Evolutionary conservation across 2,113 vertebrate genomes (phyloP), one percentile per base, ranked within the genome.

Genomic region (Megatriorchis doriae): DNA sequence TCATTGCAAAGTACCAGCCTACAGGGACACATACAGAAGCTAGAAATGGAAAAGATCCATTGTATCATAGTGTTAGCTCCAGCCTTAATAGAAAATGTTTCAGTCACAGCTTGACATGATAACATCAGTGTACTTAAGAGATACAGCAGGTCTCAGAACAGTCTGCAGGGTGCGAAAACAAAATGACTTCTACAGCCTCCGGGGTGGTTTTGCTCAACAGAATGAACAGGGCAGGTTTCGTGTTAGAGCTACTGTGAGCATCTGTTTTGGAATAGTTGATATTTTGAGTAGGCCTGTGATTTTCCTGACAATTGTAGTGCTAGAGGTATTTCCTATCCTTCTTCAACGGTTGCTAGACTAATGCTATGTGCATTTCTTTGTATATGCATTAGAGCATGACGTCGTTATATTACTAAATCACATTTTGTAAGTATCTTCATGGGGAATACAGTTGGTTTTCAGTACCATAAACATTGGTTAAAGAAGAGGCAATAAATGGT

Each of bases 31-130:
- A 40, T 55, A 47, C 45, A 63, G 80, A 83, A 91, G 66, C 14
- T 53, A 75, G 86, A 96, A 92, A 81, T 79, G 19, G 75, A 58
- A 75, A 72, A 92, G 31, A 61, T 89, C 56, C 53, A 32, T 86
- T 72, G 36, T 67, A 66, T 84, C 65, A 32, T 12, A 78, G 42
- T 59, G 80, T 92, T 81, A 90, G 52, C 66, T 86, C 32, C 72
- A 93, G 52, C 61, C 56, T 87, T 93, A 95, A 91, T 96, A 97
- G 88, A 93, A 97, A 96, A 93, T 80, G 58, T 92, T 96, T 97
- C 74, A 82, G 80, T 86, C 97, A 84, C 96, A 96, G 96, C 96
- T 96, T 97, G 96, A 90, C 88, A 48, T 91, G 94, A 88, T 94
- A 94, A 93, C 91, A 96, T 89, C 94, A 95, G 58, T 56, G 86